Percentiles rank a stretch among this genome's conserved stretches.
Evolutionary conservation across 2,797 vertebrate genomes (phyloP).

Genomic region (Geotrypetes seraphini): DNA sequence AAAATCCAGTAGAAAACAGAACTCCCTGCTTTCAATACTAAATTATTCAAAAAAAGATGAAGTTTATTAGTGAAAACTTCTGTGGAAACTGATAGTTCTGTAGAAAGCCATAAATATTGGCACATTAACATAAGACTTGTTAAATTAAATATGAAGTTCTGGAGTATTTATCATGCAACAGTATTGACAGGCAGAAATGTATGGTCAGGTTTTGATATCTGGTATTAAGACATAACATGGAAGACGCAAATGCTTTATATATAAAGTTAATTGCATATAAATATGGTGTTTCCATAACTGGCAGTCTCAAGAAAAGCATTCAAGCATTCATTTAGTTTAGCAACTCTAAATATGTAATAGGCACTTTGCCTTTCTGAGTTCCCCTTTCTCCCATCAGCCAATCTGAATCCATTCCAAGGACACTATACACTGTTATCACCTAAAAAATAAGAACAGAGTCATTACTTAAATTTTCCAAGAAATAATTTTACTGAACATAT

Average conservation of each 20-base stretch:
- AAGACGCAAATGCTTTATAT: slow-evolving; percentile 61
- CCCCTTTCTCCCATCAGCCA: slow-evolving; percentile 97
- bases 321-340: slow-evolving; percentile 70
- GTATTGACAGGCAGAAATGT: slow-evolving; percentile 38
- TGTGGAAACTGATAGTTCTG: slow-evolving; percentile 55
- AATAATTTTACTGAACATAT: no score
- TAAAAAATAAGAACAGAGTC: slow-evolving; percentile 41
- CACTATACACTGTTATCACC: slow-evolving; percentile 90
- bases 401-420: slow-evolving; percentile 90
- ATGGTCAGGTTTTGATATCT: slow-evolving; percentile 38
- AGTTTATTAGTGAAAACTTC: slow-evolving; percentile 61
- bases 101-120: slow-evolving; percentile 68
- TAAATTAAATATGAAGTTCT: slow-evolving; percentile 51
- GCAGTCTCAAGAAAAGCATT: slow-evolving; percentile 43
- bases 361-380: slow-evolving; percentile 93
- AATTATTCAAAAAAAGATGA: slow-evolving; percentile 55
- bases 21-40: slow-evolving; percentile 52
- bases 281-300: slow-evolving; percentile 46
- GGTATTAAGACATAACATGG: slow-evolving; percentile 50
- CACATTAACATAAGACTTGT: slow-evolving; percentile 56
- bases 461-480: no score
- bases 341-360: slow-evolving; percentile 96
- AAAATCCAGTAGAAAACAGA: slow-evolving; percentile 65
- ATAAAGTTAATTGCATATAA: slow-evolving; percentile 65
- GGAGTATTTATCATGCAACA: slow-evolving; percentile 58